Percentiles rank a stretch among this genome's conserved stretches.
These are phyloP conservation scores for Calliopsis andreniformis DNA, from an alignment of 1,140 invertebrate genomes.

Conservation along the genomic window DNA sequence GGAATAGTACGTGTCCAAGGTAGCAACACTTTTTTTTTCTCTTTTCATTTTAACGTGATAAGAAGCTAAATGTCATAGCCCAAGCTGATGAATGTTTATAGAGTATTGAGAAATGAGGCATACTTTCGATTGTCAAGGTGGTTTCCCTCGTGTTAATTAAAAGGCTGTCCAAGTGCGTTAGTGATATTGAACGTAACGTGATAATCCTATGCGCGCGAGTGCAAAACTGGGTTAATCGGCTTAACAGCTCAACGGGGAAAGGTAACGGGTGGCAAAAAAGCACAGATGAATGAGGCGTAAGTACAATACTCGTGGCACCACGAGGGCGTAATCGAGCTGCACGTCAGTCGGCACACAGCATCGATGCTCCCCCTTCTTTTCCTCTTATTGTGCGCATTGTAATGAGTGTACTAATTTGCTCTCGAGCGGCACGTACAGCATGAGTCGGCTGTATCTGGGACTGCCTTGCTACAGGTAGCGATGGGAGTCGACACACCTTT, in stretches of 20 bases:
- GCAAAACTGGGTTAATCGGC: slow-evolving; percentile 55
- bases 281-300: slow-evolving; percentile 2
- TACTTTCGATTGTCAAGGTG: not conserved
- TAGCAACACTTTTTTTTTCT: too few relatives aligned
- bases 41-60: too few relatives aligned
- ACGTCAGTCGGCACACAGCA: slow-evolving; percentile 17
- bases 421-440: not conserved
- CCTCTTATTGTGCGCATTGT: not conserved
- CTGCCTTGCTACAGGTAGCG: slow-evolving; percentile 16
- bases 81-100: too few relatives aligned
- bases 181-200: slow-evolving; percentile 25
- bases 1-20: too few relatives aligned
- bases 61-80: too few relatives aligned
- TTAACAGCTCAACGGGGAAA: slow-evolving; percentile 38
- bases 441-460: not conserved
- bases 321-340: slow-evolving; percentile 25
- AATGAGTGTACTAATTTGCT: slow-evolving; percentile 5
- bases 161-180: slow-evolving; percentile 33
- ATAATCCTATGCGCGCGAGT: slow-evolving; percentile 23
- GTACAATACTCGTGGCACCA: slow-evolving; percentile 8
- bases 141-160: slow-evolving; percentile 27
- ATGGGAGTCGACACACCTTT: slow-evolving; percentile 7
- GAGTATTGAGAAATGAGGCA: not conserved
- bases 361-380: not conserved
- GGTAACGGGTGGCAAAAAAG: slow-evolving; percentile 1